Percentiles rank a stretch among this genome's conserved stretches.
phyloP scores from a whole-genome alignment of 2,888 invertebrate species.

The Scaptomyza flava region DNA sequence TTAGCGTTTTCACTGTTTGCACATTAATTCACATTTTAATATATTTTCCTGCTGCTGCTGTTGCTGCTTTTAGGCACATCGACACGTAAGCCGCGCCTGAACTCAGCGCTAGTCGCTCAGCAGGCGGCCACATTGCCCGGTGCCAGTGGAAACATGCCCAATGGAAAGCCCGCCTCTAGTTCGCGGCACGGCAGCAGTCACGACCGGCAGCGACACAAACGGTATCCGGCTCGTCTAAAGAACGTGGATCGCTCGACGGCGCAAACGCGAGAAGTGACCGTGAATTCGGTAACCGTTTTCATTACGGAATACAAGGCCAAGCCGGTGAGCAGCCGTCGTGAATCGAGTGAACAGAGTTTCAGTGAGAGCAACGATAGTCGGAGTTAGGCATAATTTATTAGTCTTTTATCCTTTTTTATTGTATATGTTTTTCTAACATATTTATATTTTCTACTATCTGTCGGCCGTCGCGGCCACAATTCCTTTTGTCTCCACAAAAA shows the following conservation, averaged over 20 bases:
- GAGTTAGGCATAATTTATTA: constrained; percentile 79
- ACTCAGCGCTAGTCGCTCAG: constrained; percentile 98
- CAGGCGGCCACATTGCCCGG: constrained; percentile 92
- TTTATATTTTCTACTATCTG: constrained; percentile 16
- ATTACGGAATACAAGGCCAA: constrained; percentile 98
- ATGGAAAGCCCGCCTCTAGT: constrained; percentile 83
- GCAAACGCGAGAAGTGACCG: constrained; percentile 97
- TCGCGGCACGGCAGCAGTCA: constrained; percentile 83
- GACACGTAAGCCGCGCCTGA: constrained; percentile 96
- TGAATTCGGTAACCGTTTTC: constrained; percentile 98
- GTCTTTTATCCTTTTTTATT: constrained; percentile 3
- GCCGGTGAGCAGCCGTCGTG: constrained; percentile 82
- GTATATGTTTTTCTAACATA: constrained; percentile 9
- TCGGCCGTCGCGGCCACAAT: constrained; percentile 23
- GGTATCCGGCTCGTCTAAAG: constrained; percentile 92
- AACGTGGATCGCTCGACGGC: constrained; percentile 97
- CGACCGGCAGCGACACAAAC: constrained; percentile 87
- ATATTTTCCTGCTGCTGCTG: not conserved
- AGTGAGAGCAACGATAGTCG: constrained; percentile 85
- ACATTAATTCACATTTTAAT: not conserved
- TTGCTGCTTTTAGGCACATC: constrained; percentile 88
- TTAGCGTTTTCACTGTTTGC: not conserved
- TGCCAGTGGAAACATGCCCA: constrained; percentile 85
- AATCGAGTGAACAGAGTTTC: constrained; percentile 84
- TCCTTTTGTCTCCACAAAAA: constrained; percentile 10